Base-by-base conservation (phyloP, 2,888 invertebrate genomes). In the Dryadula phaetusa region DNA sequence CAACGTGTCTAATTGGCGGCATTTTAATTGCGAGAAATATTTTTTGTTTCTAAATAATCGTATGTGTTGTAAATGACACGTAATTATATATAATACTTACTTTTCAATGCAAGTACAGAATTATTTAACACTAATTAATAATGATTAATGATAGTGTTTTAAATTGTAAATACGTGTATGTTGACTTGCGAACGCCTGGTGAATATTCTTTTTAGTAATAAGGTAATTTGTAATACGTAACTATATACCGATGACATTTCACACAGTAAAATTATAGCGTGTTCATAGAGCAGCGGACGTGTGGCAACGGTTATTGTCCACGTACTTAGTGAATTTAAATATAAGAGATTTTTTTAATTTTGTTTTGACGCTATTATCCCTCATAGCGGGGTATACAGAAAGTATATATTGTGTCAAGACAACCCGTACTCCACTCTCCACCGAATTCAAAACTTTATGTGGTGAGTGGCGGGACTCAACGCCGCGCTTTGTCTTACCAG, bases 81-180 rank as follows among this genome's bases (percentile, higher is more conserved):
- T 64, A 62, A 62, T 66, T 60, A 69, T 44, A 37, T 53, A 16
- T 63, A 61, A 61, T 64, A 49, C 28, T 18, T 18, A 34, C 25
- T 64, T 63, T 60, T 66, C 60, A 52, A 52, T 47, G 46, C 61
- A 60, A 56, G 67, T 64, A 72, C 67, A 70, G 68, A 70, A 76
- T 73, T 75, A 69, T 73, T 74, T 76, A 79, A 75, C 77, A 77
- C 79, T 82, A 83, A 83, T 82, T 82, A 84, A 78, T 78, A 77
- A 80, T 88, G 87, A 89, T 87, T 81, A 84, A 90, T 87, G 83
- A 75, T 73, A 76, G 69, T 76, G 75, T 79, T 76, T 77, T 64
- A 71, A 82, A 84, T 85, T 84, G 83, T 81, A 83, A n/a, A n/a
- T n/a, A n/a, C n/a, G n/a, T n/a, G n/a, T 82, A 88, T 86, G 83